Conservation (phyloP, 2,113 vertebrate species). For the Chaenocephalus aceratus region DNA sequence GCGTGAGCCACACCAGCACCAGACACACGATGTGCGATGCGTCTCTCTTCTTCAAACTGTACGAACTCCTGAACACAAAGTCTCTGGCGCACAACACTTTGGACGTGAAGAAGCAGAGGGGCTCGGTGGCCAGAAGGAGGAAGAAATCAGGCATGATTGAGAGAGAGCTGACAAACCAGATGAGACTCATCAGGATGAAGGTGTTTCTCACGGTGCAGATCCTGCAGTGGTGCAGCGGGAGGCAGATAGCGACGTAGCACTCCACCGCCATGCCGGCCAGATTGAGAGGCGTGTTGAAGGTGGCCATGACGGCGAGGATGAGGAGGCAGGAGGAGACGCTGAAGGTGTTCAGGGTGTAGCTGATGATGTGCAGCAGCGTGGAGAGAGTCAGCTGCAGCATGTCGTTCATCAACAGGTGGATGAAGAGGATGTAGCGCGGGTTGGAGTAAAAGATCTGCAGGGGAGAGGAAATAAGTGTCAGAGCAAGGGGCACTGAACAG, state of each 20-base stretch:
- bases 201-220: conserved; percentile 75
- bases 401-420: conserved; percentile 69
- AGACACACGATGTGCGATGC: conserved; percentile 51
- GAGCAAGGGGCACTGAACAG: no score
- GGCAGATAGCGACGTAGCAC: conserved; percentile 77
- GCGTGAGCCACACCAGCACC: conserved; percentile 59
- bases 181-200: conserved; percentile 61
- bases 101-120: conserved; percentile 60
- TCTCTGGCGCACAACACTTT: conserved; percentile 44
- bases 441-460: conserved; percentile 54
- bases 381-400: conserved; percentile 50
- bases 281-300: conserved; percentile 73
- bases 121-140: conserved; percentile 63
- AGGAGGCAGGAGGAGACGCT: conserved; percentile 66
- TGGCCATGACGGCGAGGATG: conserved; percentile 44
- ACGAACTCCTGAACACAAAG: conserved; percentile 41
- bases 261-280: conserved; percentile 72
- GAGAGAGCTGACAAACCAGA: conserved; percentile 56
- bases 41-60: conserved; percentile 59
- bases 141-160: conserved; percentile 71
- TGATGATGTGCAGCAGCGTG: conserved; percentile 43
- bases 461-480: no score
- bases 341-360: conserved; percentile 27
- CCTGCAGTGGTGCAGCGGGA: conserved; percentile 68
- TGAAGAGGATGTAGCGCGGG: conserved; percentile 75